A percentile compares a stretch with the other conserved stretches of the same genome.
Conservation (phyloP, 2,888 invertebrate species). For the Phyto melanocephala region DNA sequence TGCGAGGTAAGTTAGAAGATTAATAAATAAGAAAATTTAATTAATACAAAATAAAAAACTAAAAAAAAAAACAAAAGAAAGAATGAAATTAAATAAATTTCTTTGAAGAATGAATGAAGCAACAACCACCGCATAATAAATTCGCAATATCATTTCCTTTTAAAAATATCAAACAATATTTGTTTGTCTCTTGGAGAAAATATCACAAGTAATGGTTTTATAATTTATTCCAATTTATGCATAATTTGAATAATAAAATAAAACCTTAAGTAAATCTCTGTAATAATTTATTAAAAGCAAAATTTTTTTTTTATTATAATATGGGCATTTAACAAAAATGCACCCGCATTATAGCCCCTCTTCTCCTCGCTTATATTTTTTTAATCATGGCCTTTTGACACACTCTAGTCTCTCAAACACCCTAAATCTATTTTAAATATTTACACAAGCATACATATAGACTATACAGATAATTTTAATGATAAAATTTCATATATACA, state of each 20-base stretch:
- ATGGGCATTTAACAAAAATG: conserved; percentile 2
- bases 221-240: conserved; percentile 5
- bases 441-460: background rate
- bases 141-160: background rate
- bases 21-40: background rate
- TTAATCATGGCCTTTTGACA: conserved; percentile 20
- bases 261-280: background rate
- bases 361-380: background rate
- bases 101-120: background rate
- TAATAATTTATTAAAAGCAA: background rate
- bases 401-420: background rate
- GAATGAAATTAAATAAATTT: background rate
- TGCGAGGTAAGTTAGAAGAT: conserved; percentile 83
- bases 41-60: too few species aligned
- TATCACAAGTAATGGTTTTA: background rate
- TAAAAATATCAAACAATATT: background rate
- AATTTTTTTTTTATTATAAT: background rate
- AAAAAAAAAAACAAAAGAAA: too few species aligned
- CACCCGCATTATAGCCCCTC: conserved; percentile 31
- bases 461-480: conserved; percentile 1
- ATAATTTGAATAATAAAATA: background rate
- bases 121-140: background rate
- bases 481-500: conserved; percentile 27
- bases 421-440: conserved; percentile 25
- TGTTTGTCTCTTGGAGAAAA: background rate